Base-by-base conservation (phyloP, 2,888 invertebrate genomes). In the Rhagophthalmus giganteus region DNA sequence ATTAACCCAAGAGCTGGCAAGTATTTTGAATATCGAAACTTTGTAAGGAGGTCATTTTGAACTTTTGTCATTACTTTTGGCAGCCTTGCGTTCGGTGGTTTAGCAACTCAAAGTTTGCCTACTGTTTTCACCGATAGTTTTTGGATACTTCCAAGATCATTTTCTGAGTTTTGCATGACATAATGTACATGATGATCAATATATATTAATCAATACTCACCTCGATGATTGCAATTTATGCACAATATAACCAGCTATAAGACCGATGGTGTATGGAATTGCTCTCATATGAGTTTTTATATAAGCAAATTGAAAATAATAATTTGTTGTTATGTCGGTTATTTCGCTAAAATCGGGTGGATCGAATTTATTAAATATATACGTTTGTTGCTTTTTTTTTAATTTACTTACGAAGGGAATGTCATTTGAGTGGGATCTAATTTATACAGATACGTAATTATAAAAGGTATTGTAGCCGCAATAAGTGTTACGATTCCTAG, bases 281-380 rank as follows among this genome's bases (percentile, higher is more conserved):
- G 86, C 83, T 64, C 86, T 80, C 84, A 87, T 86, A 58, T 87
- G 87, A 0, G 87, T 87, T 68, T 85, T 87, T n/a, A 86, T 82
- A 59, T 87, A 87, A 0, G 79, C 81, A 46, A 77, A 79, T 28
- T 77, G 77, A 64, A 86, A 88, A 62, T 84, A 87, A 39, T 71
- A 72, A 63, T 87, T 87, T 1, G 74, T 73, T 1, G 81, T 78
- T 20, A 87, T 77, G 61, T 87, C 86, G 20, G 76, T 74, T 10
- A 86, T 74, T 71, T 87, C 86, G 57, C 87, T 88, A 15, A 28
- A 39, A 39, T 8, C 13, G 1, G 20, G n/a, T 12, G 1, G n/a
- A 12, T 20, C 3, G 20, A 20, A 20, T 20, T 20, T 20, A 20
- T 20, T 20, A 20, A 20, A 30, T 12, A 27, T 20, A 5, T 20